These are phyloP conservation scores for Caranx melampygus DNA, from an alignment of 2,113 vertebrate species.

Conservation along the genomic window DNA sequence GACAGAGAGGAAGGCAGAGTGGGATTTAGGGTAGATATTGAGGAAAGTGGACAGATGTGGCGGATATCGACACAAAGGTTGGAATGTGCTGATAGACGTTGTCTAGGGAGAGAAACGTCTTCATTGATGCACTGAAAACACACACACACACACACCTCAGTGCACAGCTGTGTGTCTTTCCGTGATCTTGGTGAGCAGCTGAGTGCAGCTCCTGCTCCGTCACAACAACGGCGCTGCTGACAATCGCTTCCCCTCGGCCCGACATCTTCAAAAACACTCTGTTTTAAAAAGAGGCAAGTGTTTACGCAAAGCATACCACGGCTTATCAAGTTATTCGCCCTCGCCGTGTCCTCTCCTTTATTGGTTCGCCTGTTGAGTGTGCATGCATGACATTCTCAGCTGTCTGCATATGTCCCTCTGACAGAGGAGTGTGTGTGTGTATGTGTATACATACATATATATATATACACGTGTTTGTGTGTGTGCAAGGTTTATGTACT, in stretches of 20 bases:
- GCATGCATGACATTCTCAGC: conserved; percentile 75
- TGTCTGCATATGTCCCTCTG: conserved; percentile 59
- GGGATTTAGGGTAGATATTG: conserved; percentile 53
- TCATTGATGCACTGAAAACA: conserved; percentile 41
- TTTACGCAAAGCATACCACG: conserved; percentile 46
- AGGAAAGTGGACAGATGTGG: conserved; percentile 64
- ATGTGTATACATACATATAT: neutral
- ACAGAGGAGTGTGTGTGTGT: conserved; percentile 28
- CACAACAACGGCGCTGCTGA: neutral
- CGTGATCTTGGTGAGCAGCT: conserved; percentile 57
- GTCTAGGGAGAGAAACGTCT: conserved; percentile 52
- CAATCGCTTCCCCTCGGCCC: conserved; percentile 1
- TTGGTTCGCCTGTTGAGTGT: conserved; percentile 49
- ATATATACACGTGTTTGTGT: conserved; percentile 3
- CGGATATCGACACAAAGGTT: conserved; percentile 38
- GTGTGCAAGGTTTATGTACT: neutral
- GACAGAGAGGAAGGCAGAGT: conserved; percentile 18
- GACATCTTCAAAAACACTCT: conserved; percentile 5
- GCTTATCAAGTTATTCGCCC: conserved; percentile 61
- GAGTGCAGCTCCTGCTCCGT: conserved; percentile 1
- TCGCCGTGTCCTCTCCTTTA: conserved; percentile 60
- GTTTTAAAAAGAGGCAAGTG: conserved; percentile 35
- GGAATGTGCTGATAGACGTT: conserved; percentile 60
- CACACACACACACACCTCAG: conserved; percentile 6
- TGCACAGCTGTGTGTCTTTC: conserved; percentile 41